Base-by-base conservation (phyloP, 1,140 invertebrate genomes). In the Hycleus phaleratus region DNA sequence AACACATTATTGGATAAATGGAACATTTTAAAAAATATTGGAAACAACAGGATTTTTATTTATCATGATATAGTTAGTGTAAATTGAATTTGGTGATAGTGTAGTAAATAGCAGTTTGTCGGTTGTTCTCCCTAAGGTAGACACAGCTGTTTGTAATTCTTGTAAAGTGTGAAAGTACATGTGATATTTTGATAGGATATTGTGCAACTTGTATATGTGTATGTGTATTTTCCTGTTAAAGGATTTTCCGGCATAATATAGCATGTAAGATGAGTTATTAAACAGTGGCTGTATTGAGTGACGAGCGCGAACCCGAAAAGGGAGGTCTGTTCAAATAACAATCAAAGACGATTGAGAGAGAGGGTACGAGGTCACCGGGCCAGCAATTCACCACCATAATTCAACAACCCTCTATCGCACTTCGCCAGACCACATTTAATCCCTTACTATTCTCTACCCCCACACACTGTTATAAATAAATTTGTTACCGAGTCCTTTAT, bases 401-500 rank as follows among this genome's bases (percentile, higher is more conserved):
- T 64, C 62, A 64, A 54, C 56, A 56, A 49, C 50, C 57, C 61
- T 65, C 64, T 65, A 65, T 65, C 64, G 61, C 64, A 57, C 55
- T 59, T 48, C 25, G 61, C 60, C 61, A 62, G 61, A 61, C 61
- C 61, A 56, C 61, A 65, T 59, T 62, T 62, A 65, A 62, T 62
- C 63, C 60, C 52, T 51, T 59, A 60, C 46, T 46, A 49, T 55
- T 54, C 52, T 55, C 43, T 49, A 43, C 52, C 58, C 48, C 56
- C 52, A 42, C 38, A 51, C 51, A 58, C 50, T 59, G 51, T 60
- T 64, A 64, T 66, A 66, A 66, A 66, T 66, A 66, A 66, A 66
- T 66, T 66, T 66, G 64, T 64, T 60, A 66, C 64, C 57, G 54
- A 66, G 58, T 61, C 59, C 55, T 66, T 66, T 66, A 64, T 66